Evolutionary conservation across 2,888 invertebrate genomes (phyloP).

Genomic region (Rhagophthalmus giganteus): DNA sequence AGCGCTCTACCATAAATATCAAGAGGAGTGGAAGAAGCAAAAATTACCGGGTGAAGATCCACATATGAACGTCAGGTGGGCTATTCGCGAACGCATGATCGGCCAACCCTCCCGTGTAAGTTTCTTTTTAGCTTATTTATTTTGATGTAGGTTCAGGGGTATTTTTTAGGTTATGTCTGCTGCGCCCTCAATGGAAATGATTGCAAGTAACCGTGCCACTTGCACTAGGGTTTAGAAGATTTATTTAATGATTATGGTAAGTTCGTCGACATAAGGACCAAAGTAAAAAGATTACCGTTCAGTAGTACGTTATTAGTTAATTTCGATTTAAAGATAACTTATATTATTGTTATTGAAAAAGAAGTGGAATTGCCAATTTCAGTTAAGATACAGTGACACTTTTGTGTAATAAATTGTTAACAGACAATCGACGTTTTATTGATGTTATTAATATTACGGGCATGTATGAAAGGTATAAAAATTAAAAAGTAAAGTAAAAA

Average conservation of each 20-base stretch:
- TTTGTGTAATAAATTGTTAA: no score
- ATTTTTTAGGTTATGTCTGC: background rate
- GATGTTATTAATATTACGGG: no score
- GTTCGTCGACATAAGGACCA: background rate
- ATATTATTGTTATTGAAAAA: no score
- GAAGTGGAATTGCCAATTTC: no score
- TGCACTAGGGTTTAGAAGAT: background rate
- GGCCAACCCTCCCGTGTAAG: slow-evolving; percentile 50
- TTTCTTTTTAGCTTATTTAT: background rate
- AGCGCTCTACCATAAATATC: slow-evolving; percentile 75
- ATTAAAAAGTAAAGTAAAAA: no score
- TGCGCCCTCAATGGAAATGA: background rate
- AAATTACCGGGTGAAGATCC: slow-evolving; percentile 75
- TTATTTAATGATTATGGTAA: background rate
- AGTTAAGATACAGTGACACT: no score
- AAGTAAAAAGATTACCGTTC: no score
- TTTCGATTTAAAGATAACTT: no score
- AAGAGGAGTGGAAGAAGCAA: slow-evolving; percentile 72
- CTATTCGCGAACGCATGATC: slow-evolving; percentile 69
- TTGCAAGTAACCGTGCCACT: background rate
- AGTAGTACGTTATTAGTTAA: no score
- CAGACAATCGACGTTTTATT: no score
- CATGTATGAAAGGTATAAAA: no score
- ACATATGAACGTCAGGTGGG: slow-evolving; percentile 70
- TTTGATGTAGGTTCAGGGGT: background rate